A percentile compares a stretch with the other conserved stretches of the same genome.
phyloP scores from a whole-genome alignment of 2,888 invertebrate genomes.

The Eupithecia inturbata region DNA sequence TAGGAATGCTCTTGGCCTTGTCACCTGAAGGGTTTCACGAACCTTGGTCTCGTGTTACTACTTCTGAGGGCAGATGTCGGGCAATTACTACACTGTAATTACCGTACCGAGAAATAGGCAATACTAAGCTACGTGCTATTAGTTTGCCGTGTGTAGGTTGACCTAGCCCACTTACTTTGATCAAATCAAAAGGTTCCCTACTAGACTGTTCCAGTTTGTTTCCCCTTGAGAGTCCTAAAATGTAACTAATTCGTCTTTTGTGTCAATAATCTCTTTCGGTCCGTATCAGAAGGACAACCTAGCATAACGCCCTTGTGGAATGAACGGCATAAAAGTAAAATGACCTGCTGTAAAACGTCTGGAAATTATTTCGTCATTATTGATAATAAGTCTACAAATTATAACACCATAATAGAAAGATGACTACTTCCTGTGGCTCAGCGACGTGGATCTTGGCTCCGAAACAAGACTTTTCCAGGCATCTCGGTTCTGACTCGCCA shows the following conservation, averaged over 20 bases:
- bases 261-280: neutral
- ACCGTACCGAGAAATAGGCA: neutral
- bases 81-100: constrained; percentile 6
- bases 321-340: no score
- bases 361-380: no score
- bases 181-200: neutral
- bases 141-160: neutral
- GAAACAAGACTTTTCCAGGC: no score
- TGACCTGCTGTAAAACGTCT: no score
- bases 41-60: constrained; percentile 15
- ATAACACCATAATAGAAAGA: no score
- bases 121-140: neutral
- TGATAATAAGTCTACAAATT: no score
- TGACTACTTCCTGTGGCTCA: no score
- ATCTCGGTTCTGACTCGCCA: no score
- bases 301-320: no score
- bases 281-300: no score
- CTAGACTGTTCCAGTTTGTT: constrained; percentile 2
- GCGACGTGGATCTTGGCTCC: no score
- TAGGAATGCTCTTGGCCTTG: constrained; percentile 58
- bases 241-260: neutral
- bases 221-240: neutral
- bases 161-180: neutral
- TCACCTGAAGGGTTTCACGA: constrained; percentile 55
- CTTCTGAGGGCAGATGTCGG: neutral